A percentile compares a stretch with the other conserved stretches of the same genome.
These are phyloP conservation scores for Macrophya annulata DNA, from an alignment of 2,888 invertebrate genomes.

Conservation along the genomic window DNA sequence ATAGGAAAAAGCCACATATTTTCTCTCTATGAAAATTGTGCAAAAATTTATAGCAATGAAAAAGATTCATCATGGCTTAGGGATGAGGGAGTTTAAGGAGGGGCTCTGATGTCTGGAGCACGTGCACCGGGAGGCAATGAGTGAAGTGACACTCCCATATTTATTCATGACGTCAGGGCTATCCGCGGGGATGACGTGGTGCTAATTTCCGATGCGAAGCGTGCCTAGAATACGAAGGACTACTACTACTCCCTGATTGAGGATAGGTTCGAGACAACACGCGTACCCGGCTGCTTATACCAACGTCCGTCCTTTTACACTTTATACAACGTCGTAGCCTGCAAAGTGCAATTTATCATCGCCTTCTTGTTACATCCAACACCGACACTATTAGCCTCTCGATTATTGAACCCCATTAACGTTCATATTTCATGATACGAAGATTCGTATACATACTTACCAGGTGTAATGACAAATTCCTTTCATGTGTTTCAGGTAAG, in stretches of 20 bases:
- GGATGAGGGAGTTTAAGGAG: constrained; percentile 18
- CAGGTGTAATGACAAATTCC: constrained; percentile 9
- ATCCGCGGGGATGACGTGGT: constrained; percentile 68
- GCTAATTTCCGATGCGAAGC: constrained; percentile 78
- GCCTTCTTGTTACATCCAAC: constrained; percentile 1
- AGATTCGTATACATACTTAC: background rate
- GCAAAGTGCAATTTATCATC: constrained; percentile 47
- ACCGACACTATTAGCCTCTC: constrained; percentile 28
- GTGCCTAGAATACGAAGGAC: constrained; percentile 74
- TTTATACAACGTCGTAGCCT: constrained; percentile 2
- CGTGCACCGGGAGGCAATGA: constrained; percentile 53
- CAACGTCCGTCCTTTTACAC: background rate
- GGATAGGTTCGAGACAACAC: constrained; percentile 37
- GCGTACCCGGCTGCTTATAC: constrained; percentile 25
- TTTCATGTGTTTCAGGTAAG: constrained; percentile 29
- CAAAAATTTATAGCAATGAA: constrained; percentile 1
- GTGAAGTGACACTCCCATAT: constrained; percentile 55
- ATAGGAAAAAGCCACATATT: background rate
- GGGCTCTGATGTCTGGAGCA: constrained; percentile 22
- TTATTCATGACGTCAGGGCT: constrained; percentile 57
- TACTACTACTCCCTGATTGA: constrained; percentile 37
- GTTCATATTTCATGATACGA: background rate
- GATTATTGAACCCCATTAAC: constrained; percentile 37
- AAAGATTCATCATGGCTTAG: background rate
- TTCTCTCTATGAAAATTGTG: background rate